Conservation (phyloP, 2,113 vertebrate genomes). For the Hyla sarda region DNA sequence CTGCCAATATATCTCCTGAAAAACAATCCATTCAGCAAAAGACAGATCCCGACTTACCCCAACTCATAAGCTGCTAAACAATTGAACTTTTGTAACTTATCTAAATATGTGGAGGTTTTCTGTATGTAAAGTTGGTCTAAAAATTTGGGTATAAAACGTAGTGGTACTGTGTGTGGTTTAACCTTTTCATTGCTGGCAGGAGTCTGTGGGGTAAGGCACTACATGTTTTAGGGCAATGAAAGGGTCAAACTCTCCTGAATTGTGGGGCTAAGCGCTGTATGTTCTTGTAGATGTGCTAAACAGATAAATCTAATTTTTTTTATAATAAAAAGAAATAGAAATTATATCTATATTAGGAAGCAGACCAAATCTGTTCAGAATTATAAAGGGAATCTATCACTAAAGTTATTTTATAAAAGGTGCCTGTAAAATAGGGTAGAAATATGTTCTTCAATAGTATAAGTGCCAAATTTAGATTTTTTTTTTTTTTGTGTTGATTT, state of each 20-base stretch:
- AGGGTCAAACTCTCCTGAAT: conserved; percentile 7
- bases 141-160: conserved; percentile 14
- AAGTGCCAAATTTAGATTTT: conserved; percentile 15
- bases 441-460: conserved; percentile 33
- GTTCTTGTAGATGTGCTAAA: conserved; percentile 16
- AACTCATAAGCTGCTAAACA: conserved; percentile 52
- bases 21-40: conserved; percentile 26
- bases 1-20: conserved; percentile 51
- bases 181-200: conserved; percentile 17
- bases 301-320: conserved; percentile 15
- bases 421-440: conserved; percentile 42
- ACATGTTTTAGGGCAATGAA: conserved; percentile 4
- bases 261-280: no score
- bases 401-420: not conserved
- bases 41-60: conserved; percentile 41
- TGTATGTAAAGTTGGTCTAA: conserved; percentile 5
- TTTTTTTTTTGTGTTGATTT: conserved; percentile 10
- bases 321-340: conserved; percentile 40
- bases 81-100: conserved; percentile 16
- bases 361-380: conserved; percentile 4
- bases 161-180: conserved; percentile 22
- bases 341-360: not conserved
- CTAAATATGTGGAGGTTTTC: conserved; percentile 9
- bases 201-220: not conserved
- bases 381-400: conserved; percentile 21